phyloP scores from a whole-genome alignment of 2,113 vertebrate genomes.

The Sorex fumeus region DNA sequence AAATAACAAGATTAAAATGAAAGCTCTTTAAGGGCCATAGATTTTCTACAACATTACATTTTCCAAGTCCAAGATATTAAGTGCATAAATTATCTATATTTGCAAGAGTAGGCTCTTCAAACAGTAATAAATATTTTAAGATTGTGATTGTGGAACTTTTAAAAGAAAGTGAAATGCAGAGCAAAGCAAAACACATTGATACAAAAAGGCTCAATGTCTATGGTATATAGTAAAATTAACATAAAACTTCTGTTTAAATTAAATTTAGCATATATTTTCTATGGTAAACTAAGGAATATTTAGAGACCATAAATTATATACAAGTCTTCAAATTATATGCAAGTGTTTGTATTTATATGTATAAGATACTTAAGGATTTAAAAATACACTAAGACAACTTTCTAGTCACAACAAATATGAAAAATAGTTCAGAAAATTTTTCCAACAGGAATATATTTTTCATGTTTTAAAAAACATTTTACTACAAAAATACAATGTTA shows the following conservation, averaged over 20 bases:
- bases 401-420: not conserved
- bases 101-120: conserved; percentile 70
- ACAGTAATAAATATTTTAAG: conserved; percentile 71
- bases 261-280: conserved; percentile 48
- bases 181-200: conserved; percentile 69
- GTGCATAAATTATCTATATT: conserved; percentile 66
- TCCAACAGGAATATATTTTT: not conserved
- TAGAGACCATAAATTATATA: conserved; percentile 11
- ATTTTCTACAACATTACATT: conserved; percentile 69
- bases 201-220: conserved; percentile 62
- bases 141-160: conserved; percentile 65
- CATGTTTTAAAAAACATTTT: too few relatives aligned
- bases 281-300: conserved; percentile 15
- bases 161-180: conserved; percentile 79
- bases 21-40: conserved; percentile 66
- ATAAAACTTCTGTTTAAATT: conserved; percentile 62
- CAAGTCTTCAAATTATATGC: not conserved
- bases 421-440: conserved; percentile 39
- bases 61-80: conserved; percentile 62
- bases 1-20: conserved; percentile 73
- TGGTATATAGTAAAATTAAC: conserved; percentile 64
- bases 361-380: not conserved
- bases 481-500: too few relatives aligned
- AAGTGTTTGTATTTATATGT: not conserved
- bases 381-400: conserved; percentile 44